A percentile compares a stretch with the other conserved stretches of the same genome.
Evolutionary conservation across 2,797 vertebrate genomes (phyloP).

Genomic region (Enteromius fasciolatus): DNA sequence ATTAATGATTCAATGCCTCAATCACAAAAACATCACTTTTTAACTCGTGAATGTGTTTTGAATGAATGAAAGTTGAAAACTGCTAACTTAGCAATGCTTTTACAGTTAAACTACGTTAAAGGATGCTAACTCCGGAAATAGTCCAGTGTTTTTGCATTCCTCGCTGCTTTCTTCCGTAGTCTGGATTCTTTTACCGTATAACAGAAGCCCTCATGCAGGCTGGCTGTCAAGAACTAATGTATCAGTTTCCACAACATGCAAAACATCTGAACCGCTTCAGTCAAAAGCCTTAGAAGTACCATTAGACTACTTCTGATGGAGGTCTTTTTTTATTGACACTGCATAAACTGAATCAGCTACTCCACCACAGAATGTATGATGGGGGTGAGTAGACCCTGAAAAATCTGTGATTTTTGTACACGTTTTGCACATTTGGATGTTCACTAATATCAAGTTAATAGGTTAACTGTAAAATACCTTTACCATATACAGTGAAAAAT

Average conservation of each 20-base stretch:
- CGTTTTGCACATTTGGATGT: neutral
- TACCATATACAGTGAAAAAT: neutral
- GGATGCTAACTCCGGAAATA: constrained; percentile 14
- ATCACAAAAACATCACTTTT: neutral
- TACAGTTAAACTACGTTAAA: constrained; percentile 13
- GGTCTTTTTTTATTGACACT: constrained; percentile 20
- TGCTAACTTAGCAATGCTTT: neutral
- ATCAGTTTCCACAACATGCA: constrained; percentile 53
- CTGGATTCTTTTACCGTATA: constrained; percentile 36
- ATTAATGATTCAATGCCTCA: neutral
- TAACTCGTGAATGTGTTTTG: neutral
- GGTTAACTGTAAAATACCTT: neutral
- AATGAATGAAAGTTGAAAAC: neutral
- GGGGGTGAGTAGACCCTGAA: neutral
- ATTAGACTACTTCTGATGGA: constrained; percentile 42
- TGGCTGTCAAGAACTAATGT: constrained; percentile 53
- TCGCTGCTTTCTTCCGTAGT: constrained; percentile 28
- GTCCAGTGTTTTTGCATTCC: constrained; percentile 50
- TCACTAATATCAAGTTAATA: neutral
- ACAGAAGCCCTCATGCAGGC: constrained; percentile 54
- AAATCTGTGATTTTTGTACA: neutral
- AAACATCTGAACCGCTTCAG: constrained; percentile 43
- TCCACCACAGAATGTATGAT: neutral
- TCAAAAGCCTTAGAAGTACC: constrained; percentile 40
- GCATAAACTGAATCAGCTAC: constrained; percentile 5